A percentile compares a stretch with the other conserved stretches of the same genome.
These are phyloP conservation scores for Xylocopa sonorina DNA, from an alignment of 1,140 invertebrate genomes.

Conservation along the genomic window DNA sequence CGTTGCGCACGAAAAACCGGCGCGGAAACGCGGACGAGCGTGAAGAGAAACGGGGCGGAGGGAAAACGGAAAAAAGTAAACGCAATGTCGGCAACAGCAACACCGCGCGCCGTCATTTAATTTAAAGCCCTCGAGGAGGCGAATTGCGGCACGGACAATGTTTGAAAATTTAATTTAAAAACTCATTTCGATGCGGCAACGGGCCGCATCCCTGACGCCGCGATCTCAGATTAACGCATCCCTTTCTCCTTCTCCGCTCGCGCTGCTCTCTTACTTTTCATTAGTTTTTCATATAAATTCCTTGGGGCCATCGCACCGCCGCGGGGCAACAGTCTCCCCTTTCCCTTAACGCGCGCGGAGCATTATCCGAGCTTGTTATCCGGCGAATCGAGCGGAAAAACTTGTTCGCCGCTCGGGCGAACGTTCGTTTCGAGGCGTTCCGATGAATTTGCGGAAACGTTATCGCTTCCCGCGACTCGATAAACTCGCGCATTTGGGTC, in stretches of 20 bases:
- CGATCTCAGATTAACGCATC: constrained; percentile 40
- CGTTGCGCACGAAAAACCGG: background rate
- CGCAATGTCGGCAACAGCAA: constrained; percentile 1
- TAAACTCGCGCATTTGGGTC: background rate
- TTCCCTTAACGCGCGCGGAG: background rate
- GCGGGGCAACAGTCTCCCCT: background rate
- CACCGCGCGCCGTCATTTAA: constrained; percentile 18
- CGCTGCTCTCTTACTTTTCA: constrained; percentile 17
- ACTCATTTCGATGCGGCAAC: constrained; percentile 53
- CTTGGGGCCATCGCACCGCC: background rate
- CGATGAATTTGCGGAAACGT: background rate
- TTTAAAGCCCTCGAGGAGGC: constrained; percentile 43
- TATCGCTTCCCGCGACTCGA: no score
- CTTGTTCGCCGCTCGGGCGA: background rate
- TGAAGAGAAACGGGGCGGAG: no score
- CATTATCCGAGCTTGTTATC: constrained; percentile 10
- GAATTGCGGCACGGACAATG: background rate
- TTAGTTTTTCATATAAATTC: constrained; percentile 17
- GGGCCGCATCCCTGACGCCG: constrained; percentile 1
- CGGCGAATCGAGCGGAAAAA: background rate
- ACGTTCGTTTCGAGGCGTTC: background rate
- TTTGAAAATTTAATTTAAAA: constrained; percentile 63
- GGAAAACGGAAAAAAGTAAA: background rate
- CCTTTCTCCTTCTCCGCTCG: background rate
- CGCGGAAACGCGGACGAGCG: no score